Evolutionary conservation across 2,888 invertebrate genomes (phyloP).

Genomic region (Brachypterus glaber): DNA sequence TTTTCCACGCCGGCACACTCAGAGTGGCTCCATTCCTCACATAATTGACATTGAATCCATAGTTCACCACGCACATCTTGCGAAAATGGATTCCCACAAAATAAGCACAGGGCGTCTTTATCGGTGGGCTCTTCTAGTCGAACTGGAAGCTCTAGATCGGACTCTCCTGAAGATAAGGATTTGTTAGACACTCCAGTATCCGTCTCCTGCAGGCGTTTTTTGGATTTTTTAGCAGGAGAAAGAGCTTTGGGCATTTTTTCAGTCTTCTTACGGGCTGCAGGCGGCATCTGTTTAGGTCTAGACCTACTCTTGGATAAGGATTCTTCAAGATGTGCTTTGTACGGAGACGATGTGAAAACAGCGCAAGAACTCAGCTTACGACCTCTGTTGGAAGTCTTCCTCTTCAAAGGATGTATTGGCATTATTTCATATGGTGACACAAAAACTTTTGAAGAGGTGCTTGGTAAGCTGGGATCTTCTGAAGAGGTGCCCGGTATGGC

Average conservation of each 20-base stretch:
- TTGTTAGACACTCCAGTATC: neutral
- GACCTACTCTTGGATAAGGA: constrained; percentile 3
- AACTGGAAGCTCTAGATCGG: constrained; percentile 6
- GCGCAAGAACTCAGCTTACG: constrained; percentile 5
- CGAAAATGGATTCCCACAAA: constrained; percentile 6
- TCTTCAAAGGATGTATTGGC: constrained; percentile 1
- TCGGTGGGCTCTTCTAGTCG: constrained; percentile 4
- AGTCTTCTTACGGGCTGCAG: neutral
- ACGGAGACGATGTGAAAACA: constrained; percentile 5
- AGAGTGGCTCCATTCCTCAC: constrained; percentile 4
- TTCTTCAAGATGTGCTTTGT: constrained; percentile 4
- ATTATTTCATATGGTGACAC: constrained; percentile 6
- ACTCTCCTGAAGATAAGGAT: constrained; percentile 1
- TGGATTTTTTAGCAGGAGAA: constrained; percentile 1
- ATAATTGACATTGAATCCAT: constrained; percentile 4
- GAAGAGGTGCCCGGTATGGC: constrained; percentile 5
- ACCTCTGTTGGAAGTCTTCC: constrained; percentile 5
- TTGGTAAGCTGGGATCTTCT: constrained; percentile 3
- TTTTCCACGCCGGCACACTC: constrained; percentile 6
- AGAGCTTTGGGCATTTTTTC: neutral
- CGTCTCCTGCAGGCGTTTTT: neutral
- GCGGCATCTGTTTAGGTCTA: constrained; percentile 1
- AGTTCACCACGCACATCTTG: constrained; percentile 5
- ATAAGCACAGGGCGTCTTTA: constrained; percentile 3
- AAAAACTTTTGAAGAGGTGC: constrained; percentile 2